These are phyloP conservation scores for Oostethus manadensis DNA, from an alignment of 2,113 vertebrate genomes.

Conservation along the genomic window DNA sequence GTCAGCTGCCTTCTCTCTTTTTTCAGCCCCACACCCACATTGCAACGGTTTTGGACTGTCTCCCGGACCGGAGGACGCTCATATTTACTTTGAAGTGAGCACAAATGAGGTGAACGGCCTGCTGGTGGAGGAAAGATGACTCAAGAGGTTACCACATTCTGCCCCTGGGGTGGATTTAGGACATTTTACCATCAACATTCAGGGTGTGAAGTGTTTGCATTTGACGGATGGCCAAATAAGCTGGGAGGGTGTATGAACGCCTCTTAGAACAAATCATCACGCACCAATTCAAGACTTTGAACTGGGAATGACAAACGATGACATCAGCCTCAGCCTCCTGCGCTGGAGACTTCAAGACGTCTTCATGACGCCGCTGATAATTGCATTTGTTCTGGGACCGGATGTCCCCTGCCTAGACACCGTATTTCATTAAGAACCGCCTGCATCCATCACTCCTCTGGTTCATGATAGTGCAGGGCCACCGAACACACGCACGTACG, in stretches of 20 bases:
- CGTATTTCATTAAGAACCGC: constrained; percentile 48
- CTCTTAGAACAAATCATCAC: constrained; percentile 3
- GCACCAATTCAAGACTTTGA: constrained; percentile 32
- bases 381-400: constrained; percentile 46
- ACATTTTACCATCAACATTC: not conserved
- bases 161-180: not conserved
- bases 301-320: constrained; percentile 46
- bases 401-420: constrained; percentile 47
- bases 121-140: constrained; percentile 5
- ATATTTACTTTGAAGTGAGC: constrained; percentile 52
- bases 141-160: constrained; percentile 2
- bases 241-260: constrained; percentile 9
- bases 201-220: constrained; percentile 3
- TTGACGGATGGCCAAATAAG: not conserved
- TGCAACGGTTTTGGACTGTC: constrained; percentile 7
- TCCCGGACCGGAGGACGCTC: constrained; percentile 23
- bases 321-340: constrained; percentile 29
- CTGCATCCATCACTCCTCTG: not conserved
- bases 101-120: constrained; percentile 21
- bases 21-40: constrained; percentile 12
- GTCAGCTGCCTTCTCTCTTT: not conserved
- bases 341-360: constrained; percentile 31
- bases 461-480: not conserved
- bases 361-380: constrained; percentile 39
- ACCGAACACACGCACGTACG: not conserved